phyloP scores from a whole-genome alignment of 1,140 invertebrate species.

The Zaprionus ornatus region DNA sequence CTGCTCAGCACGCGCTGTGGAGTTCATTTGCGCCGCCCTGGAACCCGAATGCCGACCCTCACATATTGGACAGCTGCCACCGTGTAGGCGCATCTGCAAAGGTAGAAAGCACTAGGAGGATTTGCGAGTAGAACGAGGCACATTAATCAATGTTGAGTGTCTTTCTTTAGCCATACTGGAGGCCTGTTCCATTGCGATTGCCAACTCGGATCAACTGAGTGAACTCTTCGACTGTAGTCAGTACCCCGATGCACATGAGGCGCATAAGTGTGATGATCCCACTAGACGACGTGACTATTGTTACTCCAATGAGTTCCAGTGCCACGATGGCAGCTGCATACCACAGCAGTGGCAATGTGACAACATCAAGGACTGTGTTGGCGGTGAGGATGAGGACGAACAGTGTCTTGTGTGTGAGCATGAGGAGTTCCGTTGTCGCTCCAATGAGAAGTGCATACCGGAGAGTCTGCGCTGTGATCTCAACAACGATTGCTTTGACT shows the following conservation, averaged over 20 bases:
- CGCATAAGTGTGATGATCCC: constrained; percentile 83
- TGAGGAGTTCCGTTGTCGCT: constrained; percentile 85
- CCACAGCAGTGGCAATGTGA: constrained; percentile 87
- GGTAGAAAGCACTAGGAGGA: constrained; percentile 82
- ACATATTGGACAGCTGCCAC: constrained; percentile 85
- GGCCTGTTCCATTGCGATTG: constrained; percentile 86
- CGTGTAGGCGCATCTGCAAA: constrained; percentile 88
- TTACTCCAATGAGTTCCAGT: constrained; percentile 86
- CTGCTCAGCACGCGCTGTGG: constrained; percentile 86
- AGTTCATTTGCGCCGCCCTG: constrained; percentile 87
- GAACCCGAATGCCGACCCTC: constrained; percentile 88
- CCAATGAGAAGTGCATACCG: constrained; percentile 88
- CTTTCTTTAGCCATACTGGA: constrained; percentile 85
- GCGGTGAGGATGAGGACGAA: constrained; percentile 87
- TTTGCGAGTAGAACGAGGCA: not conserved
- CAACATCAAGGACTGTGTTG: constrained; percentile 87
- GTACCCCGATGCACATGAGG: constrained; percentile 85
- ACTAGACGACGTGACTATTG: constrained; percentile 84
- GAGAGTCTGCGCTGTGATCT: constrained; percentile 91
- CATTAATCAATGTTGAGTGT: constrained; percentile 13
- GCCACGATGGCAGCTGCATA: constrained; percentile 87
- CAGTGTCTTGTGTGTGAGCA: constrained; percentile 86
- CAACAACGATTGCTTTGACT: constrained; percentile 91
- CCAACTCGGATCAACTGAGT: constrained; percentile 84
- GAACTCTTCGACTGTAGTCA: constrained; percentile 86